Evolutionary conservation across 2,113 vertebrate species (phyloP), one percentile per base, ranked within the genome.

Genomic region (Malurus elegans): DNA sequence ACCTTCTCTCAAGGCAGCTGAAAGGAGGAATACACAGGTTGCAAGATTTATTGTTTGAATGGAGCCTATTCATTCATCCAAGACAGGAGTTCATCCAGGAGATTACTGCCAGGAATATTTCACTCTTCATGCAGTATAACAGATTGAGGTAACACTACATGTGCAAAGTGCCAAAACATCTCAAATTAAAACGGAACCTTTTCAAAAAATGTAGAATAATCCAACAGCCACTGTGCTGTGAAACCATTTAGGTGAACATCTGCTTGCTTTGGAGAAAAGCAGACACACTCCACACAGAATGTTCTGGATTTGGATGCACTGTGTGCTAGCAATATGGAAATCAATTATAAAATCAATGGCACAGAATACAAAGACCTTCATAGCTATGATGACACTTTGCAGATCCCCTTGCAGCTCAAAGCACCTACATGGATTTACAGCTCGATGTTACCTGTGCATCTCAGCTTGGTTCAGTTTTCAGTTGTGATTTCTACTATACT

Each of bases 31-130:
- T 3, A 25, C 11, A 44, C 14, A 88, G 64, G 64, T 6, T 80
- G 85, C 82, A 73, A 90, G 85, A 90, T 90, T 94, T 73, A 26
- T 64, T 65, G 32, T 92, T 57, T 94, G 64, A 88, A 88, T 29
- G 40, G 36, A 91, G 36, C 19, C 76, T 71, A 78, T 95, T 95
- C 76, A 84, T 50, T 31, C 74, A 82, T 15, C 62, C 67, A 65
- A 79, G 29, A 58, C 1, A 4, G 58, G 54, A 82, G 45, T 36
- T 90, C 54, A 86, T 57, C 54, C 90, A 86, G 32, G 54, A 82
- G 58, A 65, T 86, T 18, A 62, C 50, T 88, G 88, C 75, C 92
- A 97, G 74, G 42, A 73, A 76, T 90, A 88, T 79, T 92, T 92
- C 75, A 62, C 56, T 97, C 83, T 47, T 61, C 62, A 53, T 42